These are phyloP conservation scores for Crossoptilon crossoptilon DNA, from an alignment of 2,797 vertebrate genomes.

Conservation along the genomic window DNA sequence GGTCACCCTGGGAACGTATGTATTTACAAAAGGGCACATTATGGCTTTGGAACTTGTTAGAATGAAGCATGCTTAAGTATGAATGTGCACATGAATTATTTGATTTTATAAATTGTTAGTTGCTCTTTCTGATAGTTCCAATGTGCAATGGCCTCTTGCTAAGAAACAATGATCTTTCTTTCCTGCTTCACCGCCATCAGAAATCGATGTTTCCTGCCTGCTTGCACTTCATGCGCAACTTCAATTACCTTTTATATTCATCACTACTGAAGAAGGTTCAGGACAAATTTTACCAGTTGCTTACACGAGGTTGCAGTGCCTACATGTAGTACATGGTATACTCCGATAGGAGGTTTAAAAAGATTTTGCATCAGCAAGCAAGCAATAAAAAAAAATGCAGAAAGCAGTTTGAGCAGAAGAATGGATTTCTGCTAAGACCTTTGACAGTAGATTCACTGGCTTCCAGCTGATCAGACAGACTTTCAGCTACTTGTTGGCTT, in stretches of 20 bases:
- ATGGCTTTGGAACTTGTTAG: slow-evolving; percentile 32
- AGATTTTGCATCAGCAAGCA: not conserved
- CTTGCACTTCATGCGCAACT: not conserved
- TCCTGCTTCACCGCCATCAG: not conserved
- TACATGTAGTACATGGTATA: not conserved
- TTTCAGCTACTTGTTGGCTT: slow-evolving; percentile 33
- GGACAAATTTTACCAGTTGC: not conserved
- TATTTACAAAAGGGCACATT: slow-evolving; percentile 44
- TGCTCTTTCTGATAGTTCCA: slow-evolving; percentile 13
- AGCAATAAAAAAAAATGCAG: not conserved
- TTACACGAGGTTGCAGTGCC: not conserved
- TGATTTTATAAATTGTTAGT: slow-evolving; percentile 28
- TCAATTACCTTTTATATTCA: slow-evolving; percentile 8
- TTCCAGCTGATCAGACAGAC: slow-evolving; percentile 60
- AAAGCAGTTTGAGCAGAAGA: slow-evolving; percentile 30
- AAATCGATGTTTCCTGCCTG: not conserved
- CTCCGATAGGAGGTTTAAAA: not conserved
- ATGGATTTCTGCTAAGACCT: slow-evolving; percentile 63
- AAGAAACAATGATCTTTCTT: slow-evolving; percentile 22
- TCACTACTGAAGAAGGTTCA: not conserved
- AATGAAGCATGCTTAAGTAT: slow-evolving; percentile 36
- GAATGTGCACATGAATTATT: not conserved
- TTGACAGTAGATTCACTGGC: slow-evolving; percentile 34
- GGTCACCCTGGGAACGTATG: slow-evolving; percentile 25
- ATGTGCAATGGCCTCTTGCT: not conserved